Percentiles rank a stretch among this genome's conserved stretches.
These are phyloP conservation scores for Parazoanthus darwini DNA, from an alignment of 92 coral and sea anemone genomes.

Conservation along the genomic window DNA sequence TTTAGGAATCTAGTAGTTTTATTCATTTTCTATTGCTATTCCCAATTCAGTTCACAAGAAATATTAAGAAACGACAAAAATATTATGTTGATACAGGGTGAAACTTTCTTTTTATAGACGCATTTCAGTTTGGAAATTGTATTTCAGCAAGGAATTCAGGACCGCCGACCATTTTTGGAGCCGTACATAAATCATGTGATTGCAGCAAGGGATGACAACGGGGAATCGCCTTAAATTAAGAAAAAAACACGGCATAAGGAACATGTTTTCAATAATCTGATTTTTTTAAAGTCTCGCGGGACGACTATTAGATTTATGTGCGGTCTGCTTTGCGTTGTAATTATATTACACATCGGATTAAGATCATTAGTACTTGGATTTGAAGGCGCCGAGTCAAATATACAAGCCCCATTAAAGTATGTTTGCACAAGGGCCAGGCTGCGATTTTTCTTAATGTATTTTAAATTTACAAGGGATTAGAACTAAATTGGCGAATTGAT, in stretches of 20 bases:
- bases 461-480: neutral
- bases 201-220: neutral
- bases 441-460: neutral
- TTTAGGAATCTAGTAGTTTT: neutral
- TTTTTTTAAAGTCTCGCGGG: neutral
- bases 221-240: slow-evolving; percentile 19
- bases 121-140: slow-evolving; percentile 1
- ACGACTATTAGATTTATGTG: neutral
- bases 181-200: neutral
- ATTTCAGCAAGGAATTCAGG: slow-evolving; percentile 13
- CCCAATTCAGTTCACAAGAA: neutral
- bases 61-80: neutral
- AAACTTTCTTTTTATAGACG: neutral
- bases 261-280: slow-evolving; percentile 4
- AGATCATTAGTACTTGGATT: slow-evolving; percentile 16
- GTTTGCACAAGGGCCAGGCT: too few relatives aligned
- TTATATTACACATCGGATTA: slow-evolving; percentile 7
- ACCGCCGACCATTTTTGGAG: slow-evolving; percentile 8
- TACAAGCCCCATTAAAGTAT: neutral
- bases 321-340: neutral
- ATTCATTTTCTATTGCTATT: neutral
- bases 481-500: neutral
- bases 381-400: slow-evolving; percentile 19
- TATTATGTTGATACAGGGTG: too few relatives aligned
- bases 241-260: neutral